A percentile compares a stretch with the other conserved stretches of the same genome.
Conservation (phyloP, 2,113 vertebrate genomes). For the Oxygymnocypris stewartii region DNA sequence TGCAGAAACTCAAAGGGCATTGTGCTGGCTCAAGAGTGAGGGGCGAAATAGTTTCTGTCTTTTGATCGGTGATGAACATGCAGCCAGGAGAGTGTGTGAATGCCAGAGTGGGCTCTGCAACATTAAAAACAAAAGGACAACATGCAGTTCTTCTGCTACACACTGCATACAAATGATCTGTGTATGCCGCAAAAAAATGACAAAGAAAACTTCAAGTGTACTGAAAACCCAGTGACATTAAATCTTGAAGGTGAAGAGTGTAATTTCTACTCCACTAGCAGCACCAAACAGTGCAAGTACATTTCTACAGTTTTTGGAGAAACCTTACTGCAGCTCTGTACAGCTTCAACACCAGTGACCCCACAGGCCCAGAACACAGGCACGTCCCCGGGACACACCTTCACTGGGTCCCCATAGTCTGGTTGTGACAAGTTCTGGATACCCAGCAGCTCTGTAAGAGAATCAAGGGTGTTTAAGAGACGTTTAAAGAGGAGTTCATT, state of each 20-base stretch:
- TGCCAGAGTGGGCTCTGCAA: slow-evolving; percentile 76
- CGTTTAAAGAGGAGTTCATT: not conserved
- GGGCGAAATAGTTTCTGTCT: slow-evolving; percentile 37
- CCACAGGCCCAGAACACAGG: slow-evolving; percentile 88
- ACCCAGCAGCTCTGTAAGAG: slow-evolving; percentile 76
- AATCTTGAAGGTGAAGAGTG: too few species aligned
- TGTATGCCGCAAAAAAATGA: not conserved
- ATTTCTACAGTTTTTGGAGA: not conserved
- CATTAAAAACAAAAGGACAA: slow-evolving; percentile 2
- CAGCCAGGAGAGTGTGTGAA: slow-evolving; percentile 81
- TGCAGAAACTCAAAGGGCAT: slow-evolving; percentile 68
- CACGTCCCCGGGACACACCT: slow-evolving; percentile 73
- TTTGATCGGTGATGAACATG: slow-evolving; percentile 76
- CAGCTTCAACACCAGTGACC: slow-evolving; percentile 81
- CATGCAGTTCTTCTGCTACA: not conserved
- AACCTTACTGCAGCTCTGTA: slow-evolving; percentile 77
- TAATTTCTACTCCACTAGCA: not conserved
- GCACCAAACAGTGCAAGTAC: not conserved
- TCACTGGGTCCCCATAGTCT: slow-evolving; percentile 77
- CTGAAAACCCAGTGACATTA: not conserved
- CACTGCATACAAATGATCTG: not conserved
- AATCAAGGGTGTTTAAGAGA: not conserved
- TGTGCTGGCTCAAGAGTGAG: slow-evolving; percentile 35
- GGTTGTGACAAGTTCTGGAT: slow-evolving; percentile 79
- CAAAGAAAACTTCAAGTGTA: not conserved